Conservation (phyloP, 2,888 invertebrate genomes). For the Latheticus oryzae region DNA sequence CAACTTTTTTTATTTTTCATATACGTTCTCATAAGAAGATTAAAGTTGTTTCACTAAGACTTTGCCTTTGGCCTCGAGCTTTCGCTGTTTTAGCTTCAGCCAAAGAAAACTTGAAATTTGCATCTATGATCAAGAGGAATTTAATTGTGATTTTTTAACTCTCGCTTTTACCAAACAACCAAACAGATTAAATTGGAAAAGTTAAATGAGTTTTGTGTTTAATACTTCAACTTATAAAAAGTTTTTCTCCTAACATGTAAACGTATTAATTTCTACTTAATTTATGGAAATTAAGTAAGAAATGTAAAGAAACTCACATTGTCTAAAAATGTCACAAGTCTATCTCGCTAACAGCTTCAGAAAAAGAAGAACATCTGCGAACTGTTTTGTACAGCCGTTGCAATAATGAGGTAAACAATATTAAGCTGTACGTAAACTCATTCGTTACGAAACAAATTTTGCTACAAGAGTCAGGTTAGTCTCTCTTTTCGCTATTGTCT, state of each 20-base stretch:
- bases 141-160: conserved; percentile 24
- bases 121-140: conserved; percentile 20
- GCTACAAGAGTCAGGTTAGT: conserved; percentile 1
- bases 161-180: conserved; percentile 22
- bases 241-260: conserved; percentile 26
- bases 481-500: conserved; percentile 11
- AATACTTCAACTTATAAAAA: conserved; percentile 33
- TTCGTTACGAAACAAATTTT: conserved; percentile 23
- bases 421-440: conserved; percentile 46
- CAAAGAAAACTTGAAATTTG: conserved; percentile 6
- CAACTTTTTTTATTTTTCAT: too few species aligned
- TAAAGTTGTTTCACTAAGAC: too few species aligned
- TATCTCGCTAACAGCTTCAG: too few species aligned
- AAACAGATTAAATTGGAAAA: conserved; percentile 39
- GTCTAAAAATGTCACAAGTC: conserved; percentile 3
- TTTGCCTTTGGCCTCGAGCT: too few species aligned
- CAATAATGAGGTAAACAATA: conserved; percentile 46
- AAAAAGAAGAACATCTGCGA: not conserved
- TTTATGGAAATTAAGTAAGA: conserved; percentile 25
- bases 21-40: too few species aligned
- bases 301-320: conserved; percentile 3
- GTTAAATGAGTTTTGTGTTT: conserved; percentile 37
- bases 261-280: conserved; percentile 28
- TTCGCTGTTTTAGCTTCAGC: too few species aligned
- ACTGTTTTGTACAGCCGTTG: conserved; percentile 39